These are phyloP conservation scores for Alouatta palliata DNA, from an alignment of 2,113 vertebrate species.

Conservation along the genomic window DNA sequence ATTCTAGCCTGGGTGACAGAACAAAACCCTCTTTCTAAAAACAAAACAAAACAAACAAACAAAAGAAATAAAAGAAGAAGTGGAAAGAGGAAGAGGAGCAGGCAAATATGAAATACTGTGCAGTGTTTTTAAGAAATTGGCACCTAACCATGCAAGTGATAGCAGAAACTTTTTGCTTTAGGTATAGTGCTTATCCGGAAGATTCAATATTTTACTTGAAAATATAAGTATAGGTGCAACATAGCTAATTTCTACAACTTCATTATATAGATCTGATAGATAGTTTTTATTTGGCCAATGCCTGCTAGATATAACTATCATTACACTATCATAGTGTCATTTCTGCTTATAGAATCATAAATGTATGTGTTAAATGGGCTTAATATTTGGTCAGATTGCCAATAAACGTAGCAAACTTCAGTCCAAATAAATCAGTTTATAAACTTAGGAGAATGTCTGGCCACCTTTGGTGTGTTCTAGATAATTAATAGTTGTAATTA, in stretches of 20 bases:
- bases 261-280: background rate
- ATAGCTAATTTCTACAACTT: background rate
- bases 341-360: slow-evolving; percentile 9
- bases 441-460: background rate
- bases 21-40: background rate
- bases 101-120: background rate
- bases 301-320: background rate
- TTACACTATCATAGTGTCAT: background rate
- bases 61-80: background rate
- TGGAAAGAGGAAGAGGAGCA: background rate
- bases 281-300: background rate
- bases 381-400: slow-evolving; percentile 4
- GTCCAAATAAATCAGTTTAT: background rate
- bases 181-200: background rate
- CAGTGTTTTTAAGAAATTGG: background rate
- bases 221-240: background rate
- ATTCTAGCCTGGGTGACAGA: background rate
- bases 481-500: background rate
- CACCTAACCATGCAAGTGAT: background rate
- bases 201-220: slow-evolving; percentile 37
- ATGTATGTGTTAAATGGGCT: background rate
- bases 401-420: background rate
- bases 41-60: background rate
- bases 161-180: background rate
- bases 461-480: background rate